Evolutionary conservation across 2,797 vertebrate genomes (phyloP), one percentile per base, ranked within the genome.

Genomic region (Chaenodraco wilsoni): DNA sequence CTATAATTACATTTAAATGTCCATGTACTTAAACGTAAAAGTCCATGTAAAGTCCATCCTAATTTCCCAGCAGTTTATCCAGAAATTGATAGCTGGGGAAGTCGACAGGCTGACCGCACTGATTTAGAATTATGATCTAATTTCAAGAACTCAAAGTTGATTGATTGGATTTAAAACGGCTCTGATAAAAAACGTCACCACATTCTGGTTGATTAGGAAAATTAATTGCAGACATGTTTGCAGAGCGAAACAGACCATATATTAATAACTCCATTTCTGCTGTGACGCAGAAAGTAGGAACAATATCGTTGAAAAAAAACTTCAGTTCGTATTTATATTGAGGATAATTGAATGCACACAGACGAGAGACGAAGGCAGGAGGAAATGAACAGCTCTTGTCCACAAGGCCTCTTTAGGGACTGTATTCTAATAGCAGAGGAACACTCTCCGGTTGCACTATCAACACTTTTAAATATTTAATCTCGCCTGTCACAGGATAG

Each of bases 381-480:
- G 87, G 78, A 90, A 91, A 93, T 92, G 84, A 93, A 92, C 87
- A 90, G 90, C 84, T 85, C 89, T 87, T 88, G 92, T 92, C 90
- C 87, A 90, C 89, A 87, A 85, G 77, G 81, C 83, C 87, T 92
- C 86, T 91, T 94, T 91, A 93, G 86, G 15, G 46, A 80, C 85
- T 70, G 78, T 58, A 82, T 91, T 82, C 70, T 81, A 73, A 57
- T 68, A 65, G 83, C 70, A 56, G 72, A 54, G 87, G 85, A 81
- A 86, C 83, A 69, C 82, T 90, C 89, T 94, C 90, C 37, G 48
- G 89, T 91, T 93, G 78, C 90, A 87, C 87, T 58, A 87, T 90
- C 90, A 92, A 92, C 91, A 91, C 27, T 85, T 84, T 85, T 94
- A 87, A 93, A 94, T 94, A 91, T 92, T 94, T 94, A 93, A 94